These are phyloP conservation scores for Macquaria australasica DNA, from an alignment of 2,113 vertebrate genomes.

Conservation along the genomic window DNA sequence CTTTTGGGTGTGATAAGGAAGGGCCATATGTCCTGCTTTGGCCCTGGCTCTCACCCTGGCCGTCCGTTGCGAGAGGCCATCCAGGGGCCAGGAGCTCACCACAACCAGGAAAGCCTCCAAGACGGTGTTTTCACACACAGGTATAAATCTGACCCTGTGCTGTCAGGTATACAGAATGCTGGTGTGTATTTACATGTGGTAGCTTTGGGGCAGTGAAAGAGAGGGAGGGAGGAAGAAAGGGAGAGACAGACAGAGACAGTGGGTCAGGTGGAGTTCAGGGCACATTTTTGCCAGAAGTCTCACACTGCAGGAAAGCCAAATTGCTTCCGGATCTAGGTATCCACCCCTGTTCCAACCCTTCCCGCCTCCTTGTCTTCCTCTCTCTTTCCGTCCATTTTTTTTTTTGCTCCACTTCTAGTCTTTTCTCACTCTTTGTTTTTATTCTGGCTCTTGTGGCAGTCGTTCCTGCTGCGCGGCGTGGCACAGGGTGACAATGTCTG, in stretches of 20 bases:
- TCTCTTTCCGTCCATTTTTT: conserved; percentile 57
- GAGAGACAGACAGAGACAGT: conserved; percentile 63
- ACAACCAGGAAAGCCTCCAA: conserved; percentile 36
- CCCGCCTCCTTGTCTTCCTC: conserved; percentile 45
- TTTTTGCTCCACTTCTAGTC: conserved; percentile 13
- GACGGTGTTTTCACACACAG: conserved; percentile 52
- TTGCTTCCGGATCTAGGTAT: conserved; percentile 90
- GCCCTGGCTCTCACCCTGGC: conserved; percentile 54
- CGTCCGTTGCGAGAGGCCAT: conserved; percentile 56
- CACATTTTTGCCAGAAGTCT: conserved; percentile 87
- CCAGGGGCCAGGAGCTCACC: conserved; percentile 62
- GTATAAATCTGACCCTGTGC: conserved; percentile 63
- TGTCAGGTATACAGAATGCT: conserved; percentile 46
- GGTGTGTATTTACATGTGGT: conserved; percentile 53
- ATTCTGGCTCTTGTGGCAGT: conserved; percentile 54
- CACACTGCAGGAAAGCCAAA: conserved; percentile 90
- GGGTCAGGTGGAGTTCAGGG: conserved; percentile 96
- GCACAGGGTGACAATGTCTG: conserved; percentile 92
- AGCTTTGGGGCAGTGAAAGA: conserved; percentile 52
- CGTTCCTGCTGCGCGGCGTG: conserved; percentile 75
- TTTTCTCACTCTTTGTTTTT: conserved; percentile 54
- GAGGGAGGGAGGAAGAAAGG: conserved; percentile 53
- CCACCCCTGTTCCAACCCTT: conserved; percentile 71
- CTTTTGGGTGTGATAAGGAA: conserved; percentile 77
- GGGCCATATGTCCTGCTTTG: conserved; percentile 70